Conservation (phyloP, 2,113 vertebrate species). For the Strigops habroptila region DNA sequence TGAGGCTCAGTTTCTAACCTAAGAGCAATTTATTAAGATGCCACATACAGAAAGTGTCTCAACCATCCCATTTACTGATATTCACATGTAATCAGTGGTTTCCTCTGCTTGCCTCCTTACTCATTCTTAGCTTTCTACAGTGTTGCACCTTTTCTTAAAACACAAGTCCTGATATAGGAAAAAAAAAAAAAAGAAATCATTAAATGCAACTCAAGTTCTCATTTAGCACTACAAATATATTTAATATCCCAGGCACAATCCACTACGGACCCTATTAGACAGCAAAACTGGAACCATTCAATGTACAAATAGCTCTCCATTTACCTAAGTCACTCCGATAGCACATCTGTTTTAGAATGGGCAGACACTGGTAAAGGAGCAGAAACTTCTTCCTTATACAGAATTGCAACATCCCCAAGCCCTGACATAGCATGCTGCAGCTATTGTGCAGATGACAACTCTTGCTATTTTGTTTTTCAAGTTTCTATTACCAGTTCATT, state of each 20-base stretch:
- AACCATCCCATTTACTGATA: neutral
- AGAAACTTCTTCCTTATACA: neutral
- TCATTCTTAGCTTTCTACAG: conserved; percentile 33
- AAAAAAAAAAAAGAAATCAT: neutral
- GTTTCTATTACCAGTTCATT: neutral
- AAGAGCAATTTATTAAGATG: neutral
- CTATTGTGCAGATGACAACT: neutral
- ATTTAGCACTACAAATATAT: neutral
- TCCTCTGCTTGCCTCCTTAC: neutral
- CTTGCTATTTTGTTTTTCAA: neutral
- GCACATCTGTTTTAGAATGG: neutral
- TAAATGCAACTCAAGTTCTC: neutral
- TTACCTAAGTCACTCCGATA: neutral
- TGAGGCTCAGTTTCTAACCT: neutral
- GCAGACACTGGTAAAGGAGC: neutral
- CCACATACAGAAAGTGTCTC: neutral
- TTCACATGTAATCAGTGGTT: neutral
- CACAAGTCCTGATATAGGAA: neutral
- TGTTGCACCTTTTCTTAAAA: conserved; percentile 15
- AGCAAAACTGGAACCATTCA: neutral
- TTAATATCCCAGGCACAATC: neutral
- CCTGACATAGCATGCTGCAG: neutral
- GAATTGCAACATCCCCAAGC: neutral
- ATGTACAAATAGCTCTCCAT: neutral
- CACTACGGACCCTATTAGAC: neutral